phyloP scores from a whole-genome alignment of 1,140 invertebrate species.

The Limonius californicus region DNA sequence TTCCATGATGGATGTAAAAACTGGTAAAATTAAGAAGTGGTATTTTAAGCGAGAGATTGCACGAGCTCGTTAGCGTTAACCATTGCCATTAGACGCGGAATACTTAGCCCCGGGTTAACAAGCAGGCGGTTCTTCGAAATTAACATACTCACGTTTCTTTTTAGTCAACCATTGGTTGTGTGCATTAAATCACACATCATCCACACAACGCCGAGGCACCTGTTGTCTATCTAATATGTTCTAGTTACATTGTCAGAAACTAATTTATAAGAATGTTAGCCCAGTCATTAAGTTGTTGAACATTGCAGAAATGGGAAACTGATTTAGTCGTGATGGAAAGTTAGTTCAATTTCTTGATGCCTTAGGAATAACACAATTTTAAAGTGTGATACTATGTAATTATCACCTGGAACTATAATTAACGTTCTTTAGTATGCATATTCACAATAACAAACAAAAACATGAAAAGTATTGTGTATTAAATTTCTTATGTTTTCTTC shows the following conservation, averaged over 20 bases:
- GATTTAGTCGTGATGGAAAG: too few species aligned
- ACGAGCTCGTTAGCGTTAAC: constrained; percentile 7
- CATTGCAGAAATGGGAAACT: not conserved
- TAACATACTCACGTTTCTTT: not conserved
- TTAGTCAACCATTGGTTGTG: not conserved
- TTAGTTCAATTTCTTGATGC: too few species aligned
- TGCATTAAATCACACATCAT: not conserved
- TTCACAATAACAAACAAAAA: too few species aligned
- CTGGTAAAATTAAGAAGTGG: constrained; percentile 10
- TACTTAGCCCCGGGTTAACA: not conserved
- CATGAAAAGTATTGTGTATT: too few species aligned
- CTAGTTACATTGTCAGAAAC: not conserved
- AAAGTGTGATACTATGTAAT: too few species aligned
- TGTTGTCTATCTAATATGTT: not conserved
- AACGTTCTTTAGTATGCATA: too few species aligned
- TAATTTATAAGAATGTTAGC: not conserved
- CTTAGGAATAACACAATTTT: too few species aligned
- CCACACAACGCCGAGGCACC: too few species aligned
- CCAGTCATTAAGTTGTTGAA: not conserved
- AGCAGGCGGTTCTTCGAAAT: constrained; percentile 5
- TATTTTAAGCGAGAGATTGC: constrained; percentile 8
- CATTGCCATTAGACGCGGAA: constrained; percentile 5
- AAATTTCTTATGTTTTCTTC: too few species aligned
- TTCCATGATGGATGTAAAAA: constrained; percentile 5
- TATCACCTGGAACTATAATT: too few species aligned